A percentile compares a stretch with the other conserved stretches of the same genome.
Evolutionary conservation across 2,113 vertebrate genomes (phyloP).

Genomic region (Pluvialis apricaria): DNA sequence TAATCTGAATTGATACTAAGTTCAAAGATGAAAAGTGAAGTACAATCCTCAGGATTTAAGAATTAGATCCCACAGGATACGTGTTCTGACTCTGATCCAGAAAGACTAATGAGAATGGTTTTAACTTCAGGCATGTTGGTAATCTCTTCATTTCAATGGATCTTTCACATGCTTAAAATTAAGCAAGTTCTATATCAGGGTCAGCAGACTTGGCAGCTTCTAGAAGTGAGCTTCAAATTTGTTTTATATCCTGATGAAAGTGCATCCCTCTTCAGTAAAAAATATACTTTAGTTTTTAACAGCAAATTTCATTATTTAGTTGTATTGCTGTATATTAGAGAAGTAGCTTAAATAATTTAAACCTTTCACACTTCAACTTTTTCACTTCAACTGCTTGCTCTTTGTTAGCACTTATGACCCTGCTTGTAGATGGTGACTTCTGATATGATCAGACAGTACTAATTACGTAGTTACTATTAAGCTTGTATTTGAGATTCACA

Average conservation of each 20-base stretch:
- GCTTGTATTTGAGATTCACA: not conserved
- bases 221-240: not conserved
- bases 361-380: not conserved
- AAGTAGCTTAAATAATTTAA: not conserved
- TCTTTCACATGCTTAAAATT: not conserved
- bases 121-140: not conserved
- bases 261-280: not conserved
- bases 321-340: not conserved
- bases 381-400: not conserved
- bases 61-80: conserved; percentile 16
- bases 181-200: not conserved
- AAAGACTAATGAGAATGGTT: not conserved
- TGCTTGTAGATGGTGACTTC: not conserved
- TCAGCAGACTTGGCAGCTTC: not conserved
- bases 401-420: not conserved
- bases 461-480: not conserved
- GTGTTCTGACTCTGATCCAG: not conserved
- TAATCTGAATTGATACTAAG: conserved; percentile 7
- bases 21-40: conserved; percentile 15
- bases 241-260: not conserved
- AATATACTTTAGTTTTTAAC: not conserved
- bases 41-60: conserved; percentile 15
- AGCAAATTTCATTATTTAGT: not conserved
- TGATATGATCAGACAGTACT: not conserved
- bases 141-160: conserved; percentile 1